Percentiles rank a stretch among this genome's conserved stretches.
These are phyloP conservation scores for Isaurus tuberculatus DNA, from an alignment of 92 coral and sea anemone species.

Conservation along the genomic window DNA sequence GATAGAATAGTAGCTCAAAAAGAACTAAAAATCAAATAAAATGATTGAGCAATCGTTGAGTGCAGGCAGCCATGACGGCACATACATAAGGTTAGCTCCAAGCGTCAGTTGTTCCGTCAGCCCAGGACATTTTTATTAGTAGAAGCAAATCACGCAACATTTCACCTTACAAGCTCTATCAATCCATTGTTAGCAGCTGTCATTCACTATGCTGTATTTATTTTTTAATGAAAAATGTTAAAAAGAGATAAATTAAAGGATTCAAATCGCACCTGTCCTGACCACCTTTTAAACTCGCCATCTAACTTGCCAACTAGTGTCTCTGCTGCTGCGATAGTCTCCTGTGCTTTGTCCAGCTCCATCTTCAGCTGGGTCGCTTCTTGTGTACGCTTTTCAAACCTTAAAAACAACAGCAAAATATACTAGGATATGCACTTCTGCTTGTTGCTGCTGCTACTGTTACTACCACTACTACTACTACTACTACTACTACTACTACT, in stretches of 20 bases:
- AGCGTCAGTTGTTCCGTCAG: too few relatives aligned
- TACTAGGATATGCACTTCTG: too few relatives aligned
- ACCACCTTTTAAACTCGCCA: constrained; percentile 98
- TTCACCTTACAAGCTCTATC: neutral
- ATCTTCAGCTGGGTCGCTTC: constrained; percentile 98
- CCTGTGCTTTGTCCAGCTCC: constrained; percentile 99
- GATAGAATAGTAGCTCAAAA: too few relatives aligned
- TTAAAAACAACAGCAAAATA: constrained; percentile 29
- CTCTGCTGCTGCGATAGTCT: constrained; percentile 97
- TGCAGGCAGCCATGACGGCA: too few relatives aligned
- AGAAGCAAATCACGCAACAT: too few relatives aligned
- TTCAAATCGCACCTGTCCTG: constrained; percentile 88
- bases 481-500: too few relatives aligned
- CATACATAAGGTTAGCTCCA: too few relatives aligned
- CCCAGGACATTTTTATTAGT: too few relatives aligned
- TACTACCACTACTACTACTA: too few relatives aligned
- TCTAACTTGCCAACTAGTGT: constrained; percentile 96
- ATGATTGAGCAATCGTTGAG: too few relatives aligned
- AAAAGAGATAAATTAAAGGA: neutral
- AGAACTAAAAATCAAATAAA: too few relatives aligned
- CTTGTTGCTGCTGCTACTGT: too few relatives aligned
- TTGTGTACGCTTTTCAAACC: constrained; percentile 94
- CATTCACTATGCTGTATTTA: neutral
- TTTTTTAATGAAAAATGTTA: neutral
- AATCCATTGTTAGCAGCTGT: neutral